Base-by-base conservation (phyloP, 2,797 vertebrate species). In the Anguilla pacifica region DNA sequence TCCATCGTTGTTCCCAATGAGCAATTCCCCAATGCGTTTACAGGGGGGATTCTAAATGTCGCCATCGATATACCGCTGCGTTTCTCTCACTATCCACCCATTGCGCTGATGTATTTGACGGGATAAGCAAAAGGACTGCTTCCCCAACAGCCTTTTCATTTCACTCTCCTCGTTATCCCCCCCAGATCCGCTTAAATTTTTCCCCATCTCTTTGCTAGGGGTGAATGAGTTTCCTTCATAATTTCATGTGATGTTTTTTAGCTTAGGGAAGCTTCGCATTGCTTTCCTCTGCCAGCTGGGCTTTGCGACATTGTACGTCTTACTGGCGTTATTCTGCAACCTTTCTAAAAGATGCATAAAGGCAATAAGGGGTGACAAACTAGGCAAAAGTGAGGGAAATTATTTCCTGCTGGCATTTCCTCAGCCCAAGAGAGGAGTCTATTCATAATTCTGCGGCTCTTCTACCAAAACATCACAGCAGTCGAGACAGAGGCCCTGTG, bases 11-110 rank as follows among this genome's bases (percentile, higher is more conserved):
- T 35, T 84, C 55, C 83, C 83, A 61, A 31, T 10, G 55, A 31
- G 22, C 22, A 31, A 84, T 35, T 84, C 83, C 83, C 55, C 59
- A 59, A 84, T 84, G 83, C 35, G 31, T 84, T 84, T 59, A 84
- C 28, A 31, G 72, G 53, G 53, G 49, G 53, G 15, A 61, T 28
- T 61, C 17, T 19, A 57, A 84, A 61, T 39, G 53, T 83, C 49
- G 22, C 39, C 0, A 13, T 11, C 39, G n/a, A 84, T 59, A 19
- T 57, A 28, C 55, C 49, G n/a, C 31, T 49, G 39, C 1, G 17
- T 84, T 55, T 57, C 74, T 43, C 28, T 57, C 55, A 35, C 49
- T 84, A 19, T 19, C 49, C 53, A 55, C 28, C n/a, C 15, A 59
- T 59, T 31, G 57, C 53, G 31, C n/a, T 31, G 28, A 59, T 19